These are phyloP conservation scores for Cottus gobio DNA, from an alignment of 2,113 vertebrate genomes.

Conservation along the genomic window DNA sequence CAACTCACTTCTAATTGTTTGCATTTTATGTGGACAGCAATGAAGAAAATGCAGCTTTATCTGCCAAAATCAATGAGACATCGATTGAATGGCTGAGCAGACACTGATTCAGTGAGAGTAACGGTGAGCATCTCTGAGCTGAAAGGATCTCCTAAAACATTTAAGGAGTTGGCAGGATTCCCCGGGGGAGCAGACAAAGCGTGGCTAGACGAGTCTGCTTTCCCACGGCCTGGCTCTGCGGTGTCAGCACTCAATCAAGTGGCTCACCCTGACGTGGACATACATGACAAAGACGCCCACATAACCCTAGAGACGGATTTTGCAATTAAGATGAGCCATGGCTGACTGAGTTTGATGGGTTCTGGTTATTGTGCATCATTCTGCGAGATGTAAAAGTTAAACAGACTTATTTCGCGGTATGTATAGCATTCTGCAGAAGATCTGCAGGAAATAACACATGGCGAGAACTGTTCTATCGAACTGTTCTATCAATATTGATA, in stretches of 20 bases:
- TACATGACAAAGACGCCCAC: constrained; percentile 53
- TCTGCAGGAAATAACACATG: too few species aligned
- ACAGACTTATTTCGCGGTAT: background rate
- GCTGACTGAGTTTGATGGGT: background rate
- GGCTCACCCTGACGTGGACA: constrained; percentile 49
- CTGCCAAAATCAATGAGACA: constrained; percentile 45
- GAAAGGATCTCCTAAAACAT: constrained; percentile 69
- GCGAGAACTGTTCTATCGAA: too few species aligned
- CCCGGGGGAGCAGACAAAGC: constrained; percentile 71
- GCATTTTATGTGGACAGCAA: background rate
- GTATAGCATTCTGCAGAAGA: too few species aligned
- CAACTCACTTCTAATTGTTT: constrained; percentile 38
- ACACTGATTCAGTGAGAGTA: constrained; percentile 57
- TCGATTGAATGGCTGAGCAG: constrained; percentile 34
- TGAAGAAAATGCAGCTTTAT: constrained; percentile 31
- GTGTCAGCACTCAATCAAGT: constrained; percentile 78
- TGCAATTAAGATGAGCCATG: constrained; percentile 38
- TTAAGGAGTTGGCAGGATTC: constrained; percentile 74
- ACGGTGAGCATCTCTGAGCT: constrained; percentile 54
- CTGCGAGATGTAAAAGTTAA: too few species aligned
- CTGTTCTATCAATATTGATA: too few species aligned
- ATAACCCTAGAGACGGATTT: constrained; percentile 43
- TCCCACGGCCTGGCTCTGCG: constrained; percentile 80
- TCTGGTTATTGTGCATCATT: background rate
- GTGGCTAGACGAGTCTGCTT: constrained; percentile 71